phyloP scores from a whole-genome alignment of 1,140 invertebrate species.

The Drosophila ironensis region DNA sequence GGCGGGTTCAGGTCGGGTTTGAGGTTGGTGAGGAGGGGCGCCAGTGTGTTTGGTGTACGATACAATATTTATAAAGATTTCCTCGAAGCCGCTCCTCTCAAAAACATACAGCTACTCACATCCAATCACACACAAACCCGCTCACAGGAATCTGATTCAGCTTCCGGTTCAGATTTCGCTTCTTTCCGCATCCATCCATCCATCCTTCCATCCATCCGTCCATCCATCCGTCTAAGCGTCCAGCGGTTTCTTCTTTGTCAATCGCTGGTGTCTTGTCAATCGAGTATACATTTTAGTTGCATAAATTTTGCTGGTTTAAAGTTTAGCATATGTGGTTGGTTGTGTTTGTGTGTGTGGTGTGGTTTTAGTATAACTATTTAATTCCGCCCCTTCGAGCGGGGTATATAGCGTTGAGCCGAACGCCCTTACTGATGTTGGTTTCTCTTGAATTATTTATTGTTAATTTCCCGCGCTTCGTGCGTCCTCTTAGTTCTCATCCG shows the following conservation, averaged over 20 bases:
- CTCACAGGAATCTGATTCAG: slow-evolving; percentile 30
- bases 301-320: slow-evolving; percentile 53
- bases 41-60: slow-evolving; percentile 20
- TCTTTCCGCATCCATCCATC: slow-evolving; percentile 28
- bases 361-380: slow-evolving; percentile 45
- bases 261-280: slow-evolving; percentile 75
- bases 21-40: neutral
- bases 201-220: too few species aligned
- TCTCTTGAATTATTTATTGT: slow-evolving; percentile 15
- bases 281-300: slow-evolving; percentile 75
- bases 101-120: slow-evolving; percentile 24
- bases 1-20: too few species aligned
- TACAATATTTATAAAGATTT: slow-evolving; percentile 58
- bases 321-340: slow-evolving; percentile 59
- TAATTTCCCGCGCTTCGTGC: slow-evolving; percentile 48
- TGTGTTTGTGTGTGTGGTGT: slow-evolving; percentile 17
- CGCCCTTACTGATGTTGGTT: slow-evolving; percentile 44
- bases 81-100: slow-evolving; percentile 33
- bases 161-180: slow-evolving; percentile 30
- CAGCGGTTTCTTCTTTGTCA: slow-evolving; percentile 31
- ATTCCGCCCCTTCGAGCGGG: slow-evolving; percentile 17
- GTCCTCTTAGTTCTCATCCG: slow-evolving; percentile 56
- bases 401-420: slow-evolving; percentile 20
- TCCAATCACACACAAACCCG: slow-evolving; percentile 31
- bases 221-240: slow-evolving; percentile 46